Evolutionary conservation across 1,140 invertebrate genomes (phyloP).

Genomic region (Zophobas atratus): DNA sequence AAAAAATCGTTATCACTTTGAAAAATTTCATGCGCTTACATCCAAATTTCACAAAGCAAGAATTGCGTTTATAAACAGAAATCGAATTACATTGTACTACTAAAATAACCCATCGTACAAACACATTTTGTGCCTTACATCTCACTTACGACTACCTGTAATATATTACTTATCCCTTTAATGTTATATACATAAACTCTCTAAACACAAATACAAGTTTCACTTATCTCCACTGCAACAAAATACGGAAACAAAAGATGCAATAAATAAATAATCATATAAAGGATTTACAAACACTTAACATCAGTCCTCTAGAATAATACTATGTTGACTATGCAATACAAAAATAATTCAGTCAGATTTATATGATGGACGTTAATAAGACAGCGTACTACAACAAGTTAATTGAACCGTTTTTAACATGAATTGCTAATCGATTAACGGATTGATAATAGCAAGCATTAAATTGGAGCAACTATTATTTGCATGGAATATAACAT

Average conservation of each 20-base stretch:
- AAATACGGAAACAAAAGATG: constrained; percentile 16
- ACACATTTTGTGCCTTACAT: constrained; percentile 21
- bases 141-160: constrained; percentile 27
- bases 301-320: constrained; percentile 55
- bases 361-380: constrained; percentile 57
- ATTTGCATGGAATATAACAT: constrained; percentile 20
- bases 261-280: constrained; percentile 42
- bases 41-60: constrained; percentile 22
- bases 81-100: constrained; percentile 19
- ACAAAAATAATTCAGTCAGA: constrained; percentile 59
- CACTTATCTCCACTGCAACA: neutral
- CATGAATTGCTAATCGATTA: constrained; percentile 39
- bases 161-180: constrained; percentile 33
- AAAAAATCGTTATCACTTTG: constrained; percentile 2
- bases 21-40: neutral
- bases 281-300: constrained; percentile 49
- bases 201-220: constrained; percentile 31
- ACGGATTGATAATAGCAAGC: constrained; percentile 12
- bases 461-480: constrained; percentile 44
- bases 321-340: constrained; percentile 52
- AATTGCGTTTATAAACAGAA: constrained; percentile 10
- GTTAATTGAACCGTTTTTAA: constrained; percentile 52
- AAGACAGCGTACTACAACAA: constrained; percentile 52
- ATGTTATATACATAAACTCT: constrained; percentile 29
- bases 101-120: constrained; percentile 18